Percentiles rank a stretch among this genome's conserved stretches.
phyloP scores from a whole-genome alignment of 2,888 invertebrate genomes.

The Germaria angustata region DNA sequence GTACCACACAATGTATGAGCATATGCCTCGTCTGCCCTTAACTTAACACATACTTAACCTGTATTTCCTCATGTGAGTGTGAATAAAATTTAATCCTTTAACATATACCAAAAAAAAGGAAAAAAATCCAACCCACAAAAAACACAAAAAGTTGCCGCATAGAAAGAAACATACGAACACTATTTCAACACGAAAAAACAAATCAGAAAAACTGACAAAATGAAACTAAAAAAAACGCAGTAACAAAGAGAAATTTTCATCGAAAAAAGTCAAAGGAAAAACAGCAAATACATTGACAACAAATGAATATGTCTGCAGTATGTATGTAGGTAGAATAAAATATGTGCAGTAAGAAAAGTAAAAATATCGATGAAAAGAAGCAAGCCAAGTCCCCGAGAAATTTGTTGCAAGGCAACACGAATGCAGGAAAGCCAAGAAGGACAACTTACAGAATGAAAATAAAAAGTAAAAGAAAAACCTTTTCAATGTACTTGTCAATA shows the following conservation, averaged over 20 bases:
- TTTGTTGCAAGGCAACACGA: conserved; percentile 10
- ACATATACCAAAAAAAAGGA: background rate
- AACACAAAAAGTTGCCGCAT: background rate
- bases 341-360: conserved; percentile 7
- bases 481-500: conserved; percentile 56
- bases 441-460: conserved; percentile 9
- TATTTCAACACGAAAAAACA: conserved; percentile 29
- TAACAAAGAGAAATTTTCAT: background rate
- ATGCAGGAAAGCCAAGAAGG: conserved; percentile 15
- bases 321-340: background rate
- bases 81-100: background rate
- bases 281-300: conserved; percentile 39
- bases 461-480: conserved; percentile 30
- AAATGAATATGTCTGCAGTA: background rate
- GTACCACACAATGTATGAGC: no score
- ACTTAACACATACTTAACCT: background rate
- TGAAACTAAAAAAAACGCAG: conserved; percentile 3
- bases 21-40: background rate
- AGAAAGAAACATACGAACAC: conserved; percentile 21
- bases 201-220: background rate
- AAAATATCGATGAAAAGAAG: conserved; percentile 14
- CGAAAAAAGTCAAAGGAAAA: background rate
- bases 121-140: no score
- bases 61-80: background rate
- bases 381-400: conserved; percentile 32